These are phyloP conservation scores for Pseudorhombus dupliciocellatus DNA, from an alignment of 2,113 vertebrate genomes.

Conservation along the genomic window DNA sequence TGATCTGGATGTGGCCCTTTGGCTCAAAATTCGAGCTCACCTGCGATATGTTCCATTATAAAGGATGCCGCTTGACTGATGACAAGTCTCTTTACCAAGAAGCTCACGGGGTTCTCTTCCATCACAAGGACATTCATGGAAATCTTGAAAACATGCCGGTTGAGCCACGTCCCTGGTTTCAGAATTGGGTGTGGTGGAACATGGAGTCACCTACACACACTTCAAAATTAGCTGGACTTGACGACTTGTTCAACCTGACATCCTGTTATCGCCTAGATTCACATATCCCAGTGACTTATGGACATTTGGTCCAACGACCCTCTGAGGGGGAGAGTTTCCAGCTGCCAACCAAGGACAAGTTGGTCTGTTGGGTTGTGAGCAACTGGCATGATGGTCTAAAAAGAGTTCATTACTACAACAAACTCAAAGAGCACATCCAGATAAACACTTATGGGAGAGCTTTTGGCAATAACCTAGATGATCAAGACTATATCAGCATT, in stretches of 20 bases:
- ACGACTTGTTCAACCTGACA: conserved; percentile 87
- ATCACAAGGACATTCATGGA: conserved; percentile 83
- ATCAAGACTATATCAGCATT: conserved; percentile 80
- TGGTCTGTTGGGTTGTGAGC: conserved; percentile 91
- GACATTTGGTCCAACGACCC: conserved; percentile 77
- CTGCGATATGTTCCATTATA: conserved; percentile 81
- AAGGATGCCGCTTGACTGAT: conserved; percentile 84
- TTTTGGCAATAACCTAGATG: conserved; percentile 78
- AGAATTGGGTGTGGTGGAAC: conserved; percentile 93
- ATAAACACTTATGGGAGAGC: conserved; percentile 83
- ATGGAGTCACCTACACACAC: conserved; percentile 87
- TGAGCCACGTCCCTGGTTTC: conserved; percentile 83
- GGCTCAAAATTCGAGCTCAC: conserved; percentile 79
- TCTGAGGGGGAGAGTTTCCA: conserved; percentile 79
- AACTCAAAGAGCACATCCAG: conserved; percentile 84
- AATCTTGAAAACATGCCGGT: conserved; percentile 81
- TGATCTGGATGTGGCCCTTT: conserved; percentile 90
- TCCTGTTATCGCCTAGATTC: conserved; percentile 86
- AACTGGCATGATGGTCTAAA: conserved; percentile 85
- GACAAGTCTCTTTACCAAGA: conserved; percentile 82
- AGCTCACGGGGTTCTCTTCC: conserved; percentile 86
- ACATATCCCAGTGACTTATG: conserved; percentile 88
- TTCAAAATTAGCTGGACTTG: conserved; percentile 72
- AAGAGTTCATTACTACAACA: conserved; percentile 86
- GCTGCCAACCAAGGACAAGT: conserved; percentile 85